Conservation (phyloP, 2,113 vertebrate species). For the Platycercus adscitus region DNA sequence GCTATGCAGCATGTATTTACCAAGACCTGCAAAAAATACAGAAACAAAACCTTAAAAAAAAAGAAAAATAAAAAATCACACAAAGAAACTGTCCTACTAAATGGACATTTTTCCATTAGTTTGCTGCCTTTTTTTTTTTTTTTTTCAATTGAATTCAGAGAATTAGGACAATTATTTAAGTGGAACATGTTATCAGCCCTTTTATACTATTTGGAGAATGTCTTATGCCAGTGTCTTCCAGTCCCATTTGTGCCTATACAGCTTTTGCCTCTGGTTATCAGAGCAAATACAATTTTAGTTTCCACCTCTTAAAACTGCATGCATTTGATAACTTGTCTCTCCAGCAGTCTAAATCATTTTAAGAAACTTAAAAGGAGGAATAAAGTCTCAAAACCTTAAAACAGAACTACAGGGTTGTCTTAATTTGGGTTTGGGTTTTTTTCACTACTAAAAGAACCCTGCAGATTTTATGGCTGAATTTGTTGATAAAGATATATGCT, state of each 20-base stretch:
- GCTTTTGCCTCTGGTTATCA: neutral
- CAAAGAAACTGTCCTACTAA: neutral
- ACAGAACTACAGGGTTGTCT: neutral
- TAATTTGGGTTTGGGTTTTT: neutral
- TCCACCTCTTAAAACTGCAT: neutral
- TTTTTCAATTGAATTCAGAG: neutral
- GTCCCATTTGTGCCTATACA: neutral
- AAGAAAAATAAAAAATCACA: neutral
- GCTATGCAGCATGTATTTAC: neutral
- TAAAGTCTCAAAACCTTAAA: neutral
- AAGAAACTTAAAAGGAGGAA: neutral
- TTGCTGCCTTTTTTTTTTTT: too few species aligned
- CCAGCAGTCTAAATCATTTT: neutral
- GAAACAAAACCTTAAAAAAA: neutral
- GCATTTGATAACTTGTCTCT: neutral
- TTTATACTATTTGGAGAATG: neutral
- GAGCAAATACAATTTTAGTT: neutral
- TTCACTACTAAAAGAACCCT: neutral
- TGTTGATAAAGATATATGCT: neutral
- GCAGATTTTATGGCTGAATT: neutral
- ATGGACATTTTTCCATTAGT: neutral
- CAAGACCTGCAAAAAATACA: neutral
- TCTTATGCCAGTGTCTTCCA: neutral
- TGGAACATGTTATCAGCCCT: neutral
- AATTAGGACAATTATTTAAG: neutral